These are phyloP conservation scores for Temnothorax rugatulus DNA, from an alignment of 2,888 invertebrate species.

Conservation along the genomic window DNA sequence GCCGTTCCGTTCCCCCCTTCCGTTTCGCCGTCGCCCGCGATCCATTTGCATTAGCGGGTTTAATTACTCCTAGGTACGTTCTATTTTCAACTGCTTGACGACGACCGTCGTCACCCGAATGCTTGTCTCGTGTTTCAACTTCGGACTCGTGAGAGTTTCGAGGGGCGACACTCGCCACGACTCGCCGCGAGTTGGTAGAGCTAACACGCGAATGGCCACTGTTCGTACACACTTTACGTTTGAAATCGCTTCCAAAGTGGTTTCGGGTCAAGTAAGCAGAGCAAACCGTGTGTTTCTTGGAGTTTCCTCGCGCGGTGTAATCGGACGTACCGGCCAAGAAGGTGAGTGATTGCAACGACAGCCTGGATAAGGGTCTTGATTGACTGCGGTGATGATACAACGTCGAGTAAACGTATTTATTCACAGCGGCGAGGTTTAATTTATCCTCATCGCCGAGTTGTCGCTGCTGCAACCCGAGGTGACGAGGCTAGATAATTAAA, in stretches of 20 bases:
- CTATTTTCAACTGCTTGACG: conserved; percentile 59
- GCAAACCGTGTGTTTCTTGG: conserved; percentile 5
- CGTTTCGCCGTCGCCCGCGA: conserved; percentile 48
- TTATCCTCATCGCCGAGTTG: neutral
- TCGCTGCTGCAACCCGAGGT: neutral
- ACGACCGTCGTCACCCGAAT: conserved; percentile 42
- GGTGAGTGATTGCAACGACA: conserved; percentile 30
- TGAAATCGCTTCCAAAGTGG: conserved; percentile 25
- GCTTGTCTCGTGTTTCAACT: conserved; percentile 59
- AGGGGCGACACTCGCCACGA: conserved; percentile 26
- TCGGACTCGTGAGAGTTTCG: conserved; percentile 32
- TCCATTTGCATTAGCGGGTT: conserved; percentile 78
- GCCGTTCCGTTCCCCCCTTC: neutral
- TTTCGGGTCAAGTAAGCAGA: neutral
- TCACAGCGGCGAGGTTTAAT: neutral
- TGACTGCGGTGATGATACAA: neutral
- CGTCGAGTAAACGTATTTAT: conserved; percentile 34
- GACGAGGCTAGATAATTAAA: conserved; percentile 43
- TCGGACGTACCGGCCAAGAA: conserved; percentile 1
- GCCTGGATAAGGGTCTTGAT: conserved; percentile 22
- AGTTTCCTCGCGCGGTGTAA: conserved; percentile 22
- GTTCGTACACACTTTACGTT: conserved; percentile 8
- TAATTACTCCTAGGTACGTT: conserved; percentile 77
- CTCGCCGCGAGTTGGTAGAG: conserved; percentile 25
- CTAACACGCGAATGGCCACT: conserved; percentile 17